phyloP scores from a whole-genome alignment of 1,140 invertebrate species.

The Drosophila nannoptera region DNA sequence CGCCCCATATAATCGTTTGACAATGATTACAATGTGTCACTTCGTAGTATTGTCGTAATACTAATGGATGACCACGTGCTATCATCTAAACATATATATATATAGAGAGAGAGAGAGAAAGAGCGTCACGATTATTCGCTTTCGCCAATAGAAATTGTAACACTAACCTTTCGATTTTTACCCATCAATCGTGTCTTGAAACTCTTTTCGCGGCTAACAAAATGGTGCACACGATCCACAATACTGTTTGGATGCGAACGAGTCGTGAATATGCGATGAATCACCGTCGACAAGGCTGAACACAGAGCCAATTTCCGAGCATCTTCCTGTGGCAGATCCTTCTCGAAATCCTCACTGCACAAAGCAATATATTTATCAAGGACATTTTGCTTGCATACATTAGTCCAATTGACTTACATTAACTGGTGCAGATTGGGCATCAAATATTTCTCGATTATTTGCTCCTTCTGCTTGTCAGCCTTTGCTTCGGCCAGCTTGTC shows the following conservation, averaged over 20 bases:
- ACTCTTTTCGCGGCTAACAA: conserved; percentile 90
- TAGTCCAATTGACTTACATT: conserved; percentile 80
- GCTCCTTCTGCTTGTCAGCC: conserved; percentile 89
- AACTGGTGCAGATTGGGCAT: conserved; percentile 86
- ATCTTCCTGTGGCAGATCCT: conserved; percentile 82
- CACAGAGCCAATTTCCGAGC: conserved; percentile 85
- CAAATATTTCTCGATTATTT: conserved; percentile 86
- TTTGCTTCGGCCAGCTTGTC: conserved; percentile 88
- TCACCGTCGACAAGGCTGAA: conserved; percentile 88
- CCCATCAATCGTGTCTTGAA: conserved; percentile 86
- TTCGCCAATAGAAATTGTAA: neutral
- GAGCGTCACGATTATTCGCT: too few species aligned
- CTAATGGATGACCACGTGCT: conserved; percentile 93
- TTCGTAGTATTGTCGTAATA: conserved; percentile 91
- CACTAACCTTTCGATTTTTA: conserved; percentile 83
- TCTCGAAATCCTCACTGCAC: conserved; percentile 85
- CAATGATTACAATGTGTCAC: conserved; percentile 96
- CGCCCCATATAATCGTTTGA: conserved; percentile 94
- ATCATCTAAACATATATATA: conserved; percentile 81
- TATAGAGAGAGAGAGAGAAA: neutral
- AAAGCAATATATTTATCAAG: conserved; percentile 42
- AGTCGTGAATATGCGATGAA: conserved; percentile 80
- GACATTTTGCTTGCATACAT: neutral
- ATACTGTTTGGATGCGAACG: conserved; percentile 72
- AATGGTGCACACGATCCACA: conserved; percentile 83